phyloP scores from a whole-genome alignment of 2,113 vertebrate genomes.

The Ailuropoda melanoleuca region DNA sequence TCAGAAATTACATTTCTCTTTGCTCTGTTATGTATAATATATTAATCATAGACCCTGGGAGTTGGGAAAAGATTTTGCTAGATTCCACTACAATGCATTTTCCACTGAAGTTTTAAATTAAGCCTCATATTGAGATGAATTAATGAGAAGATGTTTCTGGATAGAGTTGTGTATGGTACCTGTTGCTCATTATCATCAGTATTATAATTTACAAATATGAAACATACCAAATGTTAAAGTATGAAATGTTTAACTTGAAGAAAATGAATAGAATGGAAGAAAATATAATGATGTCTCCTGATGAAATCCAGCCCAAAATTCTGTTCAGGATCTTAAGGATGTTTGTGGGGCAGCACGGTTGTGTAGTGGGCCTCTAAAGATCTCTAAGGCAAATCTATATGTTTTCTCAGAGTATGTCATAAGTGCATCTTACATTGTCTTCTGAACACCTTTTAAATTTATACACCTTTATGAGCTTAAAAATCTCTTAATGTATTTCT shows the following conservation, averaged over 20 bases:
- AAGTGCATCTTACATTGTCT: background rate
- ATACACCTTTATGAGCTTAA: background rate
- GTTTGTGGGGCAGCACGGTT: background rate
- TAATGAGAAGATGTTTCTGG: constrained; percentile 21
- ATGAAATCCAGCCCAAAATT: background rate
- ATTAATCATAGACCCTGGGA: background rate
- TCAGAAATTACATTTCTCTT: background rate
- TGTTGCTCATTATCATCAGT: background rate
- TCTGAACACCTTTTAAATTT: background rate
- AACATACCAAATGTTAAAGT: background rate
- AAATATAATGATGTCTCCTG: background rate
- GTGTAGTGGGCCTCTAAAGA: background rate
- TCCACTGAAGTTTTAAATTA: constrained; percentile 17
- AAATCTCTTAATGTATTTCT: constrained; percentile 24
- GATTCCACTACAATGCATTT: background rate
- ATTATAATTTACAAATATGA: constrained; percentile 38
- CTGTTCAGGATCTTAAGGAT: background rate
- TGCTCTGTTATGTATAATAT: background rate
- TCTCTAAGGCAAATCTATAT: background rate
- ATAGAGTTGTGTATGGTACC: background rate
- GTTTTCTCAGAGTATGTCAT: background rate
- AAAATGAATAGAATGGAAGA: background rate
- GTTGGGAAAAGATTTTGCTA: background rate
- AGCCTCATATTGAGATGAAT: background rate
- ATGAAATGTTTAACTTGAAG: background rate